Evolutionary conservation across 2,797 vertebrate species (phyloP).

Genomic region (Ara ararauna): DNA sequence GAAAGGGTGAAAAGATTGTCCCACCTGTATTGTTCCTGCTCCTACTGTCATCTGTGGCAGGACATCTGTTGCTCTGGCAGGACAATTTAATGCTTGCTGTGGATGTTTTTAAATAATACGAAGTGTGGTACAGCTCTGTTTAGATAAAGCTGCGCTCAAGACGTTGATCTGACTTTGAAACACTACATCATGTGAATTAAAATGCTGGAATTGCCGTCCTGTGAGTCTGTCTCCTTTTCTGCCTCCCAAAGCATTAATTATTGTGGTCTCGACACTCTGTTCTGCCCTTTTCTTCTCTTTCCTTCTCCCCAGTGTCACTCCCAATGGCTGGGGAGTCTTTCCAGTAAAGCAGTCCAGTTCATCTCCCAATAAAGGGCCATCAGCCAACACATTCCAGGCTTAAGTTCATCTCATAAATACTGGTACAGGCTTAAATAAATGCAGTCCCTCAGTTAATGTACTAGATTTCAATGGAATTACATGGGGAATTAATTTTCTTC

Average conservation of each 20-base stretch:
- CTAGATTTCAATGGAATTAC: slow-evolving; percentile 54
- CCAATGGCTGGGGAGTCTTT: slow-evolving; percentile 3
- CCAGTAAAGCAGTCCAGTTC: slow-evolving; percentile 9
- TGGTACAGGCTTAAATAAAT: slow-evolving; percentile 36
- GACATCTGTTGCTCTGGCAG: background rate
- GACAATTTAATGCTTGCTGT: background rate
- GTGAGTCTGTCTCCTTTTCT: background rate
- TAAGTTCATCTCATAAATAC: slow-evolving; percentile 52
- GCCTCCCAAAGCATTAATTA: slow-evolving; percentile 12
- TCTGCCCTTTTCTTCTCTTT: slow-evolving; percentile 3
- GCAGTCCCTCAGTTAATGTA: background rate
- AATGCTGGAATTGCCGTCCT: background rate
- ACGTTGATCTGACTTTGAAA: background rate
- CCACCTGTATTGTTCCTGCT: background rate
- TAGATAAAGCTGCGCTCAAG: background rate
- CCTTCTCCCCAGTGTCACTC: background rate
- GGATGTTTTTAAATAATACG: background rate
- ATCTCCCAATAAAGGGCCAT: slow-evolving; percentile 33
- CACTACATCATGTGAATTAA: background rate
- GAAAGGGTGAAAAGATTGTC: background rate
- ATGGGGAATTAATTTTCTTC: slow-evolving; percentile 56
- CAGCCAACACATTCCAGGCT: slow-evolving; percentile 49
- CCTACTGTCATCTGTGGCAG: background rate
- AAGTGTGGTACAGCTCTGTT: background rate
- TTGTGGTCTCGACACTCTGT: background rate